These are phyloP conservation scores for Bilobella aurantiaca DNA, from an alignment of 1,140 invertebrate genomes.

Conservation along the genomic window DNA sequence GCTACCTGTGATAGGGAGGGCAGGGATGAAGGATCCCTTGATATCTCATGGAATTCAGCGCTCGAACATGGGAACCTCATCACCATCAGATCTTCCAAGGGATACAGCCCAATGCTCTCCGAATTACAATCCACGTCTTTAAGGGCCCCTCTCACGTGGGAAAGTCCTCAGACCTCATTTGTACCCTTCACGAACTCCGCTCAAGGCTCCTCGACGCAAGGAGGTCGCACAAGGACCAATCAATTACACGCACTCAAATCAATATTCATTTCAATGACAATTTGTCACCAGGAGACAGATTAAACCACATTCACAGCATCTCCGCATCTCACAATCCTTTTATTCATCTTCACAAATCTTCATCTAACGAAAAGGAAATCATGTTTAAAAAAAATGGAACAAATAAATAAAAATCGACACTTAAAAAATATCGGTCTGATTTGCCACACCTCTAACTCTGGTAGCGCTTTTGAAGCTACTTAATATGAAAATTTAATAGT, in stretches of 20 bases:
- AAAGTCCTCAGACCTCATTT: slow-evolving; percentile 3
- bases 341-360: neutral
- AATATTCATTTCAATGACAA: neutral
- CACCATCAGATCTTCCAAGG: neutral
- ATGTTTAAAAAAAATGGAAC: neutral
- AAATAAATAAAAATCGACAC: neutral
- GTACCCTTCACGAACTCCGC: neutral
- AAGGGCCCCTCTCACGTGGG: neutral
- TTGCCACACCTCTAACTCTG: neutral
- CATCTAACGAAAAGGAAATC: neutral
- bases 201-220: neutral
- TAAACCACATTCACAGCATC: neutral
- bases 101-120: neutral
- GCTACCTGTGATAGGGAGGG: neutral
- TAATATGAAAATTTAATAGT: neutral
- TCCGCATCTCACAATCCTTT: neutral
- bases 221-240: neutral
- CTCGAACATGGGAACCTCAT: neutral
- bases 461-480: neutral
- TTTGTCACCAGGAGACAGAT: neutral
- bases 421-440: neutral
- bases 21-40: neutral
- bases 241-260: neutral
- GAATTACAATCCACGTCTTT: neutral
- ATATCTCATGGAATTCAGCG: neutral